Percentiles rank a stretch among this genome's conserved stretches.
These are phyloP conservation scores for Centrocercus urophasianus DNA, from an alignment of 2,113 vertebrate genomes.

Conservation along the genomic window DNA sequence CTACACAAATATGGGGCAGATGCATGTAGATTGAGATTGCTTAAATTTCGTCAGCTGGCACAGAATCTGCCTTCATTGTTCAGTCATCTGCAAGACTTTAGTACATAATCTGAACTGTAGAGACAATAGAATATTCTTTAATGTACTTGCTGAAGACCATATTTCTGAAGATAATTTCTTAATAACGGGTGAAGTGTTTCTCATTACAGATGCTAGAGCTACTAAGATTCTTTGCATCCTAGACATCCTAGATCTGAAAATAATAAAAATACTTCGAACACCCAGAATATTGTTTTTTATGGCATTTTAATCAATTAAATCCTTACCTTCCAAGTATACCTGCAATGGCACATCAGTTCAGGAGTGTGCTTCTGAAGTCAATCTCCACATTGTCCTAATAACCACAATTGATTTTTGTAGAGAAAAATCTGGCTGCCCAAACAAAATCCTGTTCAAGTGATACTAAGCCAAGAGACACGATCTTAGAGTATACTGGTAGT, in stretches of 20 bases:
- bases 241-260: background rate
- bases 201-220: background rate
- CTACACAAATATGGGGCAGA: background rate
- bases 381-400: background rate
- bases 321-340: fast-evolving
- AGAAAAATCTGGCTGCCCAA: background rate
- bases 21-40: background rate
- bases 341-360: background rate
- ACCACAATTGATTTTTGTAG: background rate
- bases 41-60: background rate
- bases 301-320: background rate
- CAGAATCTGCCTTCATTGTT: background rate
- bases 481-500: background rate
- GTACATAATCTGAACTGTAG: background rate
- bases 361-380: background rate
- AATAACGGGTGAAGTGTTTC: background rate
- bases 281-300: background rate
- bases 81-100: background rate
- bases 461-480: background rate
- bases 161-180: background rate
- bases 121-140: background rate
- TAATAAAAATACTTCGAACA: background rate
- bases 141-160: background rate
- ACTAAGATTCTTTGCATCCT: background rate
- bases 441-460: background rate